phyloP scores from a whole-genome alignment of 2,113 vertebrate genomes.

The Alectura lathami region DNA sequence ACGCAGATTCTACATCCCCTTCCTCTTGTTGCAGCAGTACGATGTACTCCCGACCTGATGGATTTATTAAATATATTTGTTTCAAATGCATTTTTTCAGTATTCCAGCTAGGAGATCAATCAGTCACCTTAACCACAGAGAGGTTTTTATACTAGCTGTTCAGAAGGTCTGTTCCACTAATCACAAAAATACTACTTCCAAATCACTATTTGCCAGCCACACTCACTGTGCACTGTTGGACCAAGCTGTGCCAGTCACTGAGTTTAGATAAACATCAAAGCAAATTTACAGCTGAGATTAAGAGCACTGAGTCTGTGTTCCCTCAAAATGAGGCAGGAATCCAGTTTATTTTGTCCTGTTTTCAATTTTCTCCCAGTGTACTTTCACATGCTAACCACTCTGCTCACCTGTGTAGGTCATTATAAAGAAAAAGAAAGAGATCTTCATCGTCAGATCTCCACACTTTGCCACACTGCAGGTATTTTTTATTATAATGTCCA shows the following conservation, averaged over 20 bases:
- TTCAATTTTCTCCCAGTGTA: neutral
- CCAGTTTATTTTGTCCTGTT: neutral
- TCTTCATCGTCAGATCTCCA: neutral
- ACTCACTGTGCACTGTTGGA: neutral
- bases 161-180: neutral
- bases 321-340: neutral
- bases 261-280: neutral
- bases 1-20: neutral
- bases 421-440: neutral
- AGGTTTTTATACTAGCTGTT: neutral
- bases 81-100: neutral
- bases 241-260: neutral
- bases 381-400: neutral
- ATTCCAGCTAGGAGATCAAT: neutral
- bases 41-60: neutral
- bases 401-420: neutral
- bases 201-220: neutral
- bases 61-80: neutral
- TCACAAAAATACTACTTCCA: neutral
- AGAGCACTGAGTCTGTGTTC: neutral
- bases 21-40: neutral
- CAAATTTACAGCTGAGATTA: neutral
- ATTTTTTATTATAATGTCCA: neutral
- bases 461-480: neutral
- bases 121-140: neutral